A percentile compares a stretch with the other conserved stretches of the same genome.
These are phyloP conservation scores for Drosophila monieri DNA, from an alignment of 2,888 invertebrate species.

Conservation along the genomic window DNA sequence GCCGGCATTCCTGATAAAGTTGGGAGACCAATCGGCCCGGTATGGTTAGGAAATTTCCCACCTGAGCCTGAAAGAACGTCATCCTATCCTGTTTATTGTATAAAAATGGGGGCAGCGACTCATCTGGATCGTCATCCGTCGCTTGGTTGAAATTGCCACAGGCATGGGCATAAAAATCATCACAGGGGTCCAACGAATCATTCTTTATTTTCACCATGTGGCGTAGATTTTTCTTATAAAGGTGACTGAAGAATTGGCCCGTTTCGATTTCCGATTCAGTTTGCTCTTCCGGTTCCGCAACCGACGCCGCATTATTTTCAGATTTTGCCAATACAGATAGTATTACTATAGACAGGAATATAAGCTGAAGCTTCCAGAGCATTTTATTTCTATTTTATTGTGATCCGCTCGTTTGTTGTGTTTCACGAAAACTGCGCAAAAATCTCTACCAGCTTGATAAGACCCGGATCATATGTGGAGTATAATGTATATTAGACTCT, in stretches of 20 bases:
- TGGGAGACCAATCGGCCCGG: slow-evolving; percentile 69
- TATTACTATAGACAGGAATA: slow-evolving; percentile 21
- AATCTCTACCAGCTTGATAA: slow-evolving; percentile 53
- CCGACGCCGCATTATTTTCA: background rate
- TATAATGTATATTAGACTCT: slow-evolving; percentile 19
- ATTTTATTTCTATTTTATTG: slow-evolving; percentile 18
- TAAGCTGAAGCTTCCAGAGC: slow-evolving; percentile 8
- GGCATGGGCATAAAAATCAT: slow-evolving; percentile 79
- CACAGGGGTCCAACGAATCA: slow-evolving; percentile 67
- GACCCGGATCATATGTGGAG: slow-evolving; percentile 24
- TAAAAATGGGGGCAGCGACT: slow-evolving; percentile 70
- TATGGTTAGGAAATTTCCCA: slow-evolving; percentile 63
- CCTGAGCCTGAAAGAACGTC: slow-evolving; percentile 70
- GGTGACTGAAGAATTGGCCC: slow-evolving; percentile 58
- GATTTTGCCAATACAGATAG: slow-evolving; percentile 10
- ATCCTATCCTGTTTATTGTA: slow-evolving; percentile 80
- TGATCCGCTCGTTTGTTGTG: slow-evolving; percentile 56
- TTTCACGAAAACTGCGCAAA: slow-evolving; percentile 57
- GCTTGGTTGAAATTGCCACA: slow-evolving; percentile 67
- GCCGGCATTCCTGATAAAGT: slow-evolving; percentile 72
- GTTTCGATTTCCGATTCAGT: slow-evolving; percentile 28
- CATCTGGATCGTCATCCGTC: slow-evolving; percentile 34
- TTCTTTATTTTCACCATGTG: slow-evolving; percentile 68
- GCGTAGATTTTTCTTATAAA: slow-evolving; percentile 72
- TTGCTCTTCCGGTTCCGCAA: slow-evolving; percentile 6